Evolutionary conservation across 1,140 invertebrate species (phyloP), one percentile per base, ranked within the genome.

Genomic region (Drosophila athabasca): DNA sequence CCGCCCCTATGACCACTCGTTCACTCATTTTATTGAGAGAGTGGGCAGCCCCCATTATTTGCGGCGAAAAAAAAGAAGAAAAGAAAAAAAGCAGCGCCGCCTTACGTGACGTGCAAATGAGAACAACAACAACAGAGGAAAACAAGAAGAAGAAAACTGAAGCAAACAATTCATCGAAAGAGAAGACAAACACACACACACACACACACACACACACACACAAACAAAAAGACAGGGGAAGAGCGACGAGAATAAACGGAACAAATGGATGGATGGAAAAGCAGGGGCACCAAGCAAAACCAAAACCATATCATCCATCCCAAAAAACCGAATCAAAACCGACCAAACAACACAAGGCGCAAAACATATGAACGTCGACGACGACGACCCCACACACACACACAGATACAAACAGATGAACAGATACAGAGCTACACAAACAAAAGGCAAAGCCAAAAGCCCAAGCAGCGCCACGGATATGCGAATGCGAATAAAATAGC

Each of bases 241-340:
- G 62, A 68, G 48, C 43, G 46, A 61, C 43, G 46, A 61, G 61
- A 64, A 39, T 39, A 50, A 59, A 58, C 35, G 26, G 45, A 54
- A 67, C 60, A 39, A 39, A 39, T 39, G 35, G 64, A 67, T 69
- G 64, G 62, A 54, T 62, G 58, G 48, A 50, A 75, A 53, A 57
- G 51, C 29, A 41, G 57, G 66, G 57, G 66, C 61, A 76, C 41
- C 44, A 62, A 58, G 48, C 53, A 57, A 72, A 79, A 61, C 79
- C 35, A 77, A 76, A 85, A 88, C 65, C 80, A 87, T 87, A 87
- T 87, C 82, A 88, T 84, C 83, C 84, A 84, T 89, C 84, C 83
- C 71, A 75, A 75, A 84, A 89, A 88, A 83, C 84, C 84, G 83
- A 87, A 88, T 88, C 79, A 88, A 88, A 88, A 83, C 83, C 83